These are phyloP conservation scores for Mesorhabditis belari DNA, from an alignment of 2,888 invertebrate species.

Conservation along the genomic window DNA sequence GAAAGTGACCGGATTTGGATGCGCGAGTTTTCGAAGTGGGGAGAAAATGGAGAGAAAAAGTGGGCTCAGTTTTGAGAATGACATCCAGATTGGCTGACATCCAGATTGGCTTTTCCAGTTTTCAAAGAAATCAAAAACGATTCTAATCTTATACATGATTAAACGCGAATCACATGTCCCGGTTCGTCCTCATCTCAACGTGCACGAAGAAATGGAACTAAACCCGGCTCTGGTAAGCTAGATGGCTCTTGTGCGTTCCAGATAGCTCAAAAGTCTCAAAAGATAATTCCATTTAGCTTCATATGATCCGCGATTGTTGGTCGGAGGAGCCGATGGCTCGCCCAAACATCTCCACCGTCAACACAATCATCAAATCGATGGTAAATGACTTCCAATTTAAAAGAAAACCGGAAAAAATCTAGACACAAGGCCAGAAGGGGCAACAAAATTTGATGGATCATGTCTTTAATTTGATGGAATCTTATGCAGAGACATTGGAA, in stretches of 20 bases:
- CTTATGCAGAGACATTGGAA: slow-evolving; percentile 35
- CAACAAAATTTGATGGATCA: slow-evolving; percentile 48
- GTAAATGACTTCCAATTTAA: too few species aligned
- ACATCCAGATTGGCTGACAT: too few species aligned
- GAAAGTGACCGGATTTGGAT: background rate
- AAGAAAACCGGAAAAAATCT: too few species aligned
- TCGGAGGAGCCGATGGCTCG: slow-evolving; percentile 38
- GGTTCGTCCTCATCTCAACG: slow-evolving; percentile 24
- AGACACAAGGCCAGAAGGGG: slow-evolving; percentile 12
- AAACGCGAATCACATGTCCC: slow-evolving; percentile 30
- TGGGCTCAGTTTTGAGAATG: too few species aligned
- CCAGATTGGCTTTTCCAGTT: too few species aligned
- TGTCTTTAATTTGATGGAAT: slow-evolving; percentile 46
- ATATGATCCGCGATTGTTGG: slow-evolving; percentile 48
- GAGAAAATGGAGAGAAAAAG: background rate
- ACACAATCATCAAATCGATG: slow-evolving; percentile 33
- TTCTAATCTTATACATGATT: slow-evolving; percentile 35
- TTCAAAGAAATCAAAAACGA: background rate
- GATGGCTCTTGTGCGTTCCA: background rate
- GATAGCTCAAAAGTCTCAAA: too few species aligned
- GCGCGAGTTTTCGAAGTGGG: background rate
- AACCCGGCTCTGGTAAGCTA: slow-evolving; percentile 33
- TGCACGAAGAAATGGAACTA: slow-evolving; percentile 23
- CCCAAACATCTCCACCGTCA: slow-evolving; percentile 37
- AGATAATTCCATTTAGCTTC: slow-evolving; percentile 19